Evolutionary conservation across 2,888 invertebrate species (phyloP).

Genomic region (Coleophora flavipennella): DNA sequence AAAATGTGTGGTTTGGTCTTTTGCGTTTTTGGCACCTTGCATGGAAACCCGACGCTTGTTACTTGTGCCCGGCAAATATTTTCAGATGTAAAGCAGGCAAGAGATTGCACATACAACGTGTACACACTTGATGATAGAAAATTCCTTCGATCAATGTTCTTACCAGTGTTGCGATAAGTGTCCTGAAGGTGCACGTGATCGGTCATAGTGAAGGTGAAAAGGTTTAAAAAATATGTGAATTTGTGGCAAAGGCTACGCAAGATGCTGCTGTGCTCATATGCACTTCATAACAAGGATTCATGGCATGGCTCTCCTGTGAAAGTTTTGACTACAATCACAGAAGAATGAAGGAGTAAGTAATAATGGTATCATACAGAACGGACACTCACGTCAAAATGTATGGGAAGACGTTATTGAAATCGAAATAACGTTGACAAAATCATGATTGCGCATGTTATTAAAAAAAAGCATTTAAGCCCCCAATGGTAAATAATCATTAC

Average conservation of each 20-base stretch:
- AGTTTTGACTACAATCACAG: conserved; percentile 48
- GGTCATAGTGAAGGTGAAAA: conserved; percentile 37
- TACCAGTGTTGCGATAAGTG: too few species aligned
- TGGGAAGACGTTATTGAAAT: too few species aligned
- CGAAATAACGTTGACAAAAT: too few species aligned
- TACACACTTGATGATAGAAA: conserved; percentile 38
- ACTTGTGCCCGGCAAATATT: conserved; percentile 48
- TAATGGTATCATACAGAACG: too few species aligned
- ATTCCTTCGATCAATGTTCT: conserved; percentile 14
- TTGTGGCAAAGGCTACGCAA: conserved; percentile 57
- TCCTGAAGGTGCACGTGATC: conserved; percentile 41
- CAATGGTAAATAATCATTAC: too few species aligned
- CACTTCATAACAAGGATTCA: conserved; percentile 53
- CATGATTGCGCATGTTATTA: too few species aligned
- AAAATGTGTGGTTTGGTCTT: too few species aligned
- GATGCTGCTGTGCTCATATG: conserved; percentile 49
- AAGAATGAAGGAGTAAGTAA: too few species aligned
- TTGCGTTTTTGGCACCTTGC: too few species aligned
- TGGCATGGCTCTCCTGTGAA: conserved; percentile 56
- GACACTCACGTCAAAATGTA: too few species aligned
- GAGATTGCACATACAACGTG: conserved; percentile 49
- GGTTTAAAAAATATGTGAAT: conserved; percentile 51
- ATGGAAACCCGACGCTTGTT: too few species aligned
- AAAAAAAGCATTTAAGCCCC: too few species aligned
- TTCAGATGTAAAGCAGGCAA: conserved; percentile 43